Conservation (phyloP, 1,140 invertebrate species). For the Luehdorfia chinensis region DNA sequence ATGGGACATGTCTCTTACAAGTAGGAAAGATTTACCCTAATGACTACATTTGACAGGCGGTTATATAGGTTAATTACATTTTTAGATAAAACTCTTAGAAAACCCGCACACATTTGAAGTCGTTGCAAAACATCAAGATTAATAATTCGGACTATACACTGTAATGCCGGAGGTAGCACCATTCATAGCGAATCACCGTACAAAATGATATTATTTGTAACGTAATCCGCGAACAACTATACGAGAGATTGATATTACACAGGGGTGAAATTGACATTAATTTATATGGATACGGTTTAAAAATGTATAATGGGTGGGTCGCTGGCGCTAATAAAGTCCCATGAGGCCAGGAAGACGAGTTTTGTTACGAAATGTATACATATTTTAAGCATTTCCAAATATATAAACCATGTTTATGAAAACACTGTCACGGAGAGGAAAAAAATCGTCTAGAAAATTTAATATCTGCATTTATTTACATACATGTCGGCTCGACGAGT, state of each 20-base stretch:
- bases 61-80: no score
- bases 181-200: slow-evolving; percentile 74
- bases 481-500: no score
- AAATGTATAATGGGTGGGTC: slow-evolving; percentile 70
- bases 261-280: slow-evolving; percentile 72
- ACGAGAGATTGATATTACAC: slow-evolving; percentile 69
- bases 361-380: slow-evolving; percentile 46
- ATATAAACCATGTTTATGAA: no score
- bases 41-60: no score
- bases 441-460: no score
- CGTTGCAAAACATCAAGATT: slow-evolving; percentile 30
- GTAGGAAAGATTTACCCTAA: no score
- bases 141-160: slow-evolving; percentile 11
- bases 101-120: no score
- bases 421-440: no score
- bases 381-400: no score
- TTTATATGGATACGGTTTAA: slow-evolving; percentile 76
- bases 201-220: slow-evolving; percentile 76
- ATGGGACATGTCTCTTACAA: no score
- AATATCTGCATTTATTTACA: no score
- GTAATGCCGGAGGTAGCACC: slow-evolving; percentile 46
- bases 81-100: no score
- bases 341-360: slow-evolving; percentile 29
- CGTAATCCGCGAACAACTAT: slow-evolving; percentile 73
- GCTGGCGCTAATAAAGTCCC: slow-evolving; percentile 68